Evolutionary conservation across 2,888 invertebrate genomes (phyloP), one percentile per base, ranked within the genome.

Genomic region (Cephus nigrinus): DNA sequence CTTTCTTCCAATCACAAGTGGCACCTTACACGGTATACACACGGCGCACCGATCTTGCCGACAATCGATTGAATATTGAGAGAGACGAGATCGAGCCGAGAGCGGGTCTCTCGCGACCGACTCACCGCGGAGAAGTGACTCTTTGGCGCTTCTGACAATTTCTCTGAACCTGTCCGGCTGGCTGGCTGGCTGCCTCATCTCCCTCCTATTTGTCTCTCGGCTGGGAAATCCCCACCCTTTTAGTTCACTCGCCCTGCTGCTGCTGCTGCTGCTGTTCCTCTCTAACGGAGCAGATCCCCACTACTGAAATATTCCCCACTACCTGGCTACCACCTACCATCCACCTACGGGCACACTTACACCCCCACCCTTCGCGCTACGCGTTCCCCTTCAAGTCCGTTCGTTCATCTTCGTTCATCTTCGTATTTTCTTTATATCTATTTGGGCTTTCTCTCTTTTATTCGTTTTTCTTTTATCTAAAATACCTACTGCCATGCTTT

Each of bases 41-140:
- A 55, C 55, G 55, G 55, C 55, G 55, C 55, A 55, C 55, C 55
- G 55, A 23, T 55, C 23, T 23, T 55, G 55, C 23, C 55, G 9
- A 55, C 9, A 2, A 55, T 55, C 55, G 55, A 55, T 55, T 55
- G 23, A 55, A 55, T 23, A 55, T 55, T 23, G 9, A 55, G 3
- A 35, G 35, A 55, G 9, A 55, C 23, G 23, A 55, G 71, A 71
- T 71, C 71, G 71, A 71, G 31, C 71, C 32, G 71, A 33, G 71
- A 71, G 32, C 68, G 75, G 79, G 72, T 82, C 81, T 81, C 80
- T 55, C 78, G 79, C 78, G 81, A 78, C 78, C 86, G 84, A 83
- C 82, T 83, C 80, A 82, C 87, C 84, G 83, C 82, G 82, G 83
- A 86, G 86, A 86, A 87, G 84, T 88, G 86, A 87, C 86, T 85